Conservation (phyloP, 2,113 vertebrate genomes). For the Mobula hypostoma region DNA sequence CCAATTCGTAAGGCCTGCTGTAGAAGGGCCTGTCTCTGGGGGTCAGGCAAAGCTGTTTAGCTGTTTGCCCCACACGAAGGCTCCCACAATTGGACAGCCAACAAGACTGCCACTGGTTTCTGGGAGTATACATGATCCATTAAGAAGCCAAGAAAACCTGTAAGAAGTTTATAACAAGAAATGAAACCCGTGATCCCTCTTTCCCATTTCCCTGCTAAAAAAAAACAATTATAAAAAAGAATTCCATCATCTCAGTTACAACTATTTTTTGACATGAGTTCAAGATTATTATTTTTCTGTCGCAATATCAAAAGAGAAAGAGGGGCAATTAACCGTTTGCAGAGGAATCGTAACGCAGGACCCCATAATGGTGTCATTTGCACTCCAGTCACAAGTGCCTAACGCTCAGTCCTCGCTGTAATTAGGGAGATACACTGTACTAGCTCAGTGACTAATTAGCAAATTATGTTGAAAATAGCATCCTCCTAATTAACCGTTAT, state of each 20-base stretch:
- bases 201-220: background rate
- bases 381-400: conserved; percentile 82
- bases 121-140: background rate
- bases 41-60: no score
- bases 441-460: conserved; percentile 91
- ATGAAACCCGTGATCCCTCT: background rate
- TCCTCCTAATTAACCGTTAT: conserved; percentile 98
- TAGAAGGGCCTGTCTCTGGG: background rate
- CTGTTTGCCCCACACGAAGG: no score
- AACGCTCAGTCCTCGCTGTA: conserved; percentile 73
- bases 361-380: conserved; percentile 82
- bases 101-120: background rate
- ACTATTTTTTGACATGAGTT: conserved; percentile 36
- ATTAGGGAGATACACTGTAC: conserved; percentile 83
- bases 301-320: conserved; percentile 38
- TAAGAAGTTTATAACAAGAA: background rate
- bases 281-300: conserved; percentile 37
- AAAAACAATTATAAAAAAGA: background rate
- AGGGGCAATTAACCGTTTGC: conserved; percentile 47
- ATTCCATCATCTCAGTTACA: conserved; percentile 26
- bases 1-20: background rate
- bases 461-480: conserved; percentile 99
- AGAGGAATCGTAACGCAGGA: conserved; percentile 45
- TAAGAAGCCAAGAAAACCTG: background rate
- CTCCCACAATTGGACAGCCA: background rate